phyloP scores from a whole-genome alignment of 2,113 vertebrate genomes.

The Chaetorhynchus papuensis region DNA sequence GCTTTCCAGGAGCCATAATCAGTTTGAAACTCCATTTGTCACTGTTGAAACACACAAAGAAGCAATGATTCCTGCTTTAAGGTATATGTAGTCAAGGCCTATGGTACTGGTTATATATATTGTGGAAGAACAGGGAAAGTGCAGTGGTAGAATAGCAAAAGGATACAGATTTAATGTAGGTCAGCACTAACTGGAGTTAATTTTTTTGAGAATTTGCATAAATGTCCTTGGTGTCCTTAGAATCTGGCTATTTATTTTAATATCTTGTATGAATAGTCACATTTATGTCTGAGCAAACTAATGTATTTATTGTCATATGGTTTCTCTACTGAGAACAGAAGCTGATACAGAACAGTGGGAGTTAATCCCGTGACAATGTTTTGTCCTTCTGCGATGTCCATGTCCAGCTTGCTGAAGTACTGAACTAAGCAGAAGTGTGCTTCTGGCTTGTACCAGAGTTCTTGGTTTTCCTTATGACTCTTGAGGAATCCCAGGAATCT shows the following conservation, averaged over 20 bases:
- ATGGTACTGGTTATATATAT: not conserved
- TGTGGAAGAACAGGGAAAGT: not conserved
- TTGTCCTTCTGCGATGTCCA: not conserved
- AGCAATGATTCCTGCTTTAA: not conserved
- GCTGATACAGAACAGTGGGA: not conserved
- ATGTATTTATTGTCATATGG: not conserved
- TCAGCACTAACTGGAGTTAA: not conserved
- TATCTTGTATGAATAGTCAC: not conserved
- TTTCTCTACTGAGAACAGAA: not conserved
- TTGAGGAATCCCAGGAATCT: not conserved
- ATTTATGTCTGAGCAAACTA: not conserved
- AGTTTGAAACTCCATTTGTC: not conserved
- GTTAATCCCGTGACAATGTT: not conserved
- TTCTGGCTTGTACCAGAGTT: not conserved
- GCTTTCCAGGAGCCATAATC: not conserved
- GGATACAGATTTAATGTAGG: not conserved
- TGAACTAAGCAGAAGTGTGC: not conserved
- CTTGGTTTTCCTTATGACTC: not conserved
- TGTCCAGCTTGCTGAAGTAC: not conserved
- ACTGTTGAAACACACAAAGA: not conserved
- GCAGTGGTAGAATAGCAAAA: not conserved
- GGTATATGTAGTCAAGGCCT: not conserved
- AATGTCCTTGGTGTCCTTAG: not conserved
- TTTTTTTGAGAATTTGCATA: not conserved
- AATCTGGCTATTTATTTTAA: not conserved